phyloP scores from a whole-genome alignment of 2,113 vertebrate species.

The Nothoprocta perdicaria region DNA sequence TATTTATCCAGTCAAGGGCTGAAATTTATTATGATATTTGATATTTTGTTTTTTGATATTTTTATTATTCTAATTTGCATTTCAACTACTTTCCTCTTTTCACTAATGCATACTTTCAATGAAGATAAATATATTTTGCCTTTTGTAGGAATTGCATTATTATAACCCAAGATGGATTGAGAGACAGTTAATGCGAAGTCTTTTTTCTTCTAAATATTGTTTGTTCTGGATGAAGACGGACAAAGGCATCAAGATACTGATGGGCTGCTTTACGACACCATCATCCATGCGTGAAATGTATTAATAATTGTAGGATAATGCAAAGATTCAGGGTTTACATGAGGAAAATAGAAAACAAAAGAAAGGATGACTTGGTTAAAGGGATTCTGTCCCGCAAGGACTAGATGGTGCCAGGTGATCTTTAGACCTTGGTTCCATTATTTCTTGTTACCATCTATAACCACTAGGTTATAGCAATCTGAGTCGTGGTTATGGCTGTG shows the following conservation, averaged over 20 bases:
- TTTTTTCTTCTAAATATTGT: neutral
- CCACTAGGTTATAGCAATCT: neutral
- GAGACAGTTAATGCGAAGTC: neutral
- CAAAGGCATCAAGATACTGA: neutral
- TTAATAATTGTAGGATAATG: neutral
- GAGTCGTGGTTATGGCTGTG: neutral
- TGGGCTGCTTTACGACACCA: neutral
- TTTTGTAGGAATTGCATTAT: neutral
- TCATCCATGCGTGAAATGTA: neutral
- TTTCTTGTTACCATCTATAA: neutral
- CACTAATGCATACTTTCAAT: neutral
- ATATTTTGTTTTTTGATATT: conserved; percentile 11
- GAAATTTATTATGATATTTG: neutral
- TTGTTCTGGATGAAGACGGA: neutral
- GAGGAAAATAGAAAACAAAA: neutral
- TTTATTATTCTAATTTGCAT: conserved; percentile 11
- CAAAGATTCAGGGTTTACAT: neutral
- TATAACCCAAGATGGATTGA: neutral
- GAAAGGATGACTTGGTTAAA: neutral
- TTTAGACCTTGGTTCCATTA: neutral
- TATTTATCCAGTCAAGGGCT: neutral
- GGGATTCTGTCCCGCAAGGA: neutral
- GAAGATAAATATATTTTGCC: conserved; percentile 23
- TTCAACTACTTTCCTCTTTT: neutral
- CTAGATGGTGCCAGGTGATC: neutral